Base-by-base conservation (phyloP, 2,888 invertebrate species). In the Drosophila antonietae region DNA sequence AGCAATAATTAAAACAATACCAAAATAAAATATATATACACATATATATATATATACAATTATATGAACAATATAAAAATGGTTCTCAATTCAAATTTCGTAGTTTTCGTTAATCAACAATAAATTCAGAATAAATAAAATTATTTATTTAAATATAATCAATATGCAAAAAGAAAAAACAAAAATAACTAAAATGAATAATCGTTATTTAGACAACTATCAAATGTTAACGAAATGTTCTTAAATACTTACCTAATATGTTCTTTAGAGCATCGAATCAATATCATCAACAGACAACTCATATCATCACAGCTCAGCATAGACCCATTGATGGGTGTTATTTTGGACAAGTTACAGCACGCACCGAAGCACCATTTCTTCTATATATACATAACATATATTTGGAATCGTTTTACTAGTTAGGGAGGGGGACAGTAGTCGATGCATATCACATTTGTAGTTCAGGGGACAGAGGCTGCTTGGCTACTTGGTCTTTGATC, bases 361-460 rank as follows among this genome's bases (percentile, higher is more conserved):
- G 75, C 80, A 79, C 80, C 78, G 43, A 49, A 59, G 74, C 74
- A 76, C 74, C 23, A 59, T 52, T 74, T 74, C 55, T 58, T 58
- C 56, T 52, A 37, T 37, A 37, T 37, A 51, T 8, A 51, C 4
- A 51, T 18, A 6, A 3, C 5, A 43, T 52, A 63, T 41, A 57
- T 70, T 68, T 68, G 51, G 56, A 68, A 68, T 37, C 51, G 55
- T 68, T 57, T 62, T 58, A 68, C 47, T 47, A 43, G 14, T 56
- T 74, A 58, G 41, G 37, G 15, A 58, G 41, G 37, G 15, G 49
- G 47, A 63, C 59, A 68, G 57, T 73, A 70, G 74, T 58, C 60
- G 63, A 69, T 49, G 83, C 88, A 88, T 83, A 88, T 88, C 88
- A 80, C 72, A 60, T 63, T 64, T 64, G 56, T 47, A 73, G 56